Base-by-base conservation (phyloP, 2,888 invertebrate genomes). In the Norana najaformis region DNA sequence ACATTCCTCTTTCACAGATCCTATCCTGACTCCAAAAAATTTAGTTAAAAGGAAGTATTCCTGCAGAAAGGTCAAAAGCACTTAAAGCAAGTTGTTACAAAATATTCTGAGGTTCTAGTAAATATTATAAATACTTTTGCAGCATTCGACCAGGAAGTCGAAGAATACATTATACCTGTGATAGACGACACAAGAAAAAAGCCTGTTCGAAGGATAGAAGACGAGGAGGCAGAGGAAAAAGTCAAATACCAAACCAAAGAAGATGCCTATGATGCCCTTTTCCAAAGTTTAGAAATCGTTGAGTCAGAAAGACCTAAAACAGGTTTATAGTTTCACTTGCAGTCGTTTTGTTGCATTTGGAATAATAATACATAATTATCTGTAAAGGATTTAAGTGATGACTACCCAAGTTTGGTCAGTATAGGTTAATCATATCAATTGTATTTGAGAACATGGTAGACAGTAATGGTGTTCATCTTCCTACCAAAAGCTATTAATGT, bases 131-230 rank as follows among this genome's bases (percentile, higher is more conserved):
- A 69, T 69, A 11, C 30, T 69, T 69, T 69, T 69, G n/a, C 69
- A 69, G 69, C 69, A 69, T n/a, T 69, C 69, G 69, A 69, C 69
- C 30, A 69, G n/a, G 69, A 69, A 30, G 69, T 69, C 69, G 69
- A 69, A 69, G 69, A 69, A 69, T 30, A n/a, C n/a, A 69, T 69
- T 69, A n/a, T 69, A 69, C 69, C 69, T 69, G 69, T 69, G 69
- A 69, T 69, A 69, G 69, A 69, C 30, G 69, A 69, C 69, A 69
- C 69, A n/a, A 69, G n/a, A 69, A n/a, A 30, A 69, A 69, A 69
- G n/a, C 11, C 69, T 69, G 69, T 69, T 69, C 69, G 69, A 69
- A 69, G 69, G 69, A 69, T n/a, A 69, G 69, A 69, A 69, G 69
- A 69, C 30, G 16, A 69, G 69, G 69, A 69, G n/a, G 30, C 23